Evolutionary conservation across 35 echinoderm and acorn worm species (phyloP).

Genomic region (Ophioderma brevispina): DNA sequence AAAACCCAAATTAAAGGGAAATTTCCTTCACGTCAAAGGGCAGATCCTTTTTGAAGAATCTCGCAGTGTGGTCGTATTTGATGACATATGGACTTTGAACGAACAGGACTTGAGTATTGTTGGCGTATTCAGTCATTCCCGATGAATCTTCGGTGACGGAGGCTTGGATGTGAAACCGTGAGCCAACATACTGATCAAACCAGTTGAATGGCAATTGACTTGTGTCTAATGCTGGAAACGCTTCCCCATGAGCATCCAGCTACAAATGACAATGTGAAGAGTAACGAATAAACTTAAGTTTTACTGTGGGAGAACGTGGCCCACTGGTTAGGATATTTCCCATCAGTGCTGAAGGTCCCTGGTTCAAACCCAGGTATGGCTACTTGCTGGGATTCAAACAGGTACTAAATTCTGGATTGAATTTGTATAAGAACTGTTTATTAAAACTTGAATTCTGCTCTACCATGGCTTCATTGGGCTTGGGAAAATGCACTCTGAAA

Average conservation of each 20-base stretch:
- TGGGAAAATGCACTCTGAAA: too few relatives aligned
- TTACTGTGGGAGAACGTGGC: too few relatives aligned
- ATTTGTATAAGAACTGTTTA: too few relatives aligned
- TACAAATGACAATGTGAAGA: neutral
- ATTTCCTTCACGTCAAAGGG: slow-evolving; percentile 76
- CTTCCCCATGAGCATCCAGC: neutral
- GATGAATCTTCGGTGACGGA: slow-evolving; percentile 44
- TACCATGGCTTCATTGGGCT: too few relatives aligned
- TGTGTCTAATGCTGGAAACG: neutral
- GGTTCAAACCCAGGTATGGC: too few relatives aligned
- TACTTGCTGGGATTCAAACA: too few relatives aligned
- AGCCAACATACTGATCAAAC: slow-evolving; percentile 63
- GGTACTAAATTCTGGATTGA: too few relatives aligned
- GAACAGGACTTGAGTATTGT: slow-evolving; percentile 32
- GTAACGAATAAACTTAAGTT: too few relatives aligned
- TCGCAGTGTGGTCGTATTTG: slow-evolving; percentile 24
- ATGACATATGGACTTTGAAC: slow-evolving; percentile 60
- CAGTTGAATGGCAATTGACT: slow-evolving; percentile 45
- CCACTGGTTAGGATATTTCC: too few relatives aligned
- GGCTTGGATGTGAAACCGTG: slow-evolving; percentile 34
- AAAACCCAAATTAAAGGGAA: neutral
- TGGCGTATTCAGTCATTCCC: slow-evolving; percentile 40
- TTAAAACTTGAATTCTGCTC: too few relatives aligned
- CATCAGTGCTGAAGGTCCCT: too few relatives aligned
- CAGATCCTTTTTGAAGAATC: slow-evolving; percentile 57